Percentiles rank a stretch among this genome's conserved stretches.
Evolutionary conservation across 2,888 invertebrate species (phyloP).

Genomic region (Nemapogon koenigi): DNA sequence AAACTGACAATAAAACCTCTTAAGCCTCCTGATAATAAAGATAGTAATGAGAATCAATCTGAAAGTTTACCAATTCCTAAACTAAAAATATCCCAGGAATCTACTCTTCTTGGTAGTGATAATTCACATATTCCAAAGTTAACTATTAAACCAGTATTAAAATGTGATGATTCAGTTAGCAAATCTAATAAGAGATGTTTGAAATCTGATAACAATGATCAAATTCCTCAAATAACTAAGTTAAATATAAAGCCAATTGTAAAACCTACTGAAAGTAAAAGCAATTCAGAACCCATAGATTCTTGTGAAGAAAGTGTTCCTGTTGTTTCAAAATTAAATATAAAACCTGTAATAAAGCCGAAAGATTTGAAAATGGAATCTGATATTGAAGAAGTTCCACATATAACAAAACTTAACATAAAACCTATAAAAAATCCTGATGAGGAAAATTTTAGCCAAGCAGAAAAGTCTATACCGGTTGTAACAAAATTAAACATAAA

Average conservation of each 20-base stretch:
- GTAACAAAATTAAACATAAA: constrained; percentile 52
- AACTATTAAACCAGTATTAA: constrained; percentile 60
- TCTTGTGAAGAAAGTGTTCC: constrained; percentile 2
- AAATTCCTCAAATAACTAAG: constrained; percentile 60
- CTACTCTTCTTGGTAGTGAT: constrained; percentile 30
- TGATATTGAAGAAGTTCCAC: constrained; percentile 54
- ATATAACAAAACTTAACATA: constrained; percentile 59
- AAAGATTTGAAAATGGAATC: constrained; percentile 44
- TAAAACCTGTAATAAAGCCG: constrained; percentile 22
- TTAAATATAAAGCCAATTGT: constrained; percentile 56
- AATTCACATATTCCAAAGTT: constrained; percentile 61
- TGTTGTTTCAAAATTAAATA: constrained; percentile 22
- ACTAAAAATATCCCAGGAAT: constrained; percentile 33
- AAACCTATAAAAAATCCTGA: constrained; percentile 60
- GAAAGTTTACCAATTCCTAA: constrained; percentile 27
- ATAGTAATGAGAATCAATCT: constrained; percentile 24
- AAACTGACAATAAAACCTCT: constrained; percentile 57
- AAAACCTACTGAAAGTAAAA: constrained; percentile 20
- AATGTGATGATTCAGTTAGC: constrained; percentile 29
- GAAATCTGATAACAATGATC: constrained; percentile 31
- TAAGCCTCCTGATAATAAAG: constrained; percentile 35
- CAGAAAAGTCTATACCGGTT: constrained; percentile 36
- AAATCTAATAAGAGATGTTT: constrained; percentile 29
- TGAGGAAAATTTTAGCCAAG: constrained; percentile 37
- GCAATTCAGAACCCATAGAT: not conserved